Percentiles rank a stretch among this genome's conserved stretches.
Conservation (phyloP, 2,797 vertebrate genomes). For the Apogon talboti region DNA sequence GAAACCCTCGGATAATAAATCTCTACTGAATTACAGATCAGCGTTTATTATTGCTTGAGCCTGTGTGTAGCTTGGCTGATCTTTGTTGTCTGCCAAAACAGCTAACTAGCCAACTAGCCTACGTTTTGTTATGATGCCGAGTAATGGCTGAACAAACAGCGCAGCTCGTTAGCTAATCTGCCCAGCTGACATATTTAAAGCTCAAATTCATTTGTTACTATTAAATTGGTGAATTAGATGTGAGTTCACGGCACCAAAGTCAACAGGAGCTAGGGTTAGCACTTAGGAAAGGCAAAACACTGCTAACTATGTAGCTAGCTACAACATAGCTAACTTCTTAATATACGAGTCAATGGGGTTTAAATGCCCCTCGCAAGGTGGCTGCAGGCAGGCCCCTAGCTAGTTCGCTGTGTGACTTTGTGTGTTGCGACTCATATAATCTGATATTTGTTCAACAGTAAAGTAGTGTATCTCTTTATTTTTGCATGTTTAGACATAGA, state of each 20-base stretch:
- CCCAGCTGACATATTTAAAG: slow-evolving; percentile 12
- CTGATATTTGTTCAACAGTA: accelerated
- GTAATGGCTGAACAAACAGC: slow-evolving; percentile 72
- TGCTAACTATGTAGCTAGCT: slow-evolving; percentile 47
- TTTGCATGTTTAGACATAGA: neutral
- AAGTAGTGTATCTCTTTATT: neutral
- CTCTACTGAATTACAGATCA: neutral
- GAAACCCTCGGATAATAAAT: neutral
- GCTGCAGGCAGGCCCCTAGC: slow-evolving; percentile 68
- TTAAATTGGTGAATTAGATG: neutral
- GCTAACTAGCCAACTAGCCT: slow-evolving; percentile 73
- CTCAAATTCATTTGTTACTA: neutral
- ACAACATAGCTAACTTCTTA: slow-evolving; percentile 56
- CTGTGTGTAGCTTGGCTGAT: slow-evolving; percentile 34
- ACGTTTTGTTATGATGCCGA: slow-evolving; percentile 79
- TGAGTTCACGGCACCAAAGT: neutral
- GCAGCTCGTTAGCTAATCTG: slow-evolving; percentile 29
- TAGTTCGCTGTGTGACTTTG: slow-evolving; percentile 34
- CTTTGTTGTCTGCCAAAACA: slow-evolving; percentile 73
- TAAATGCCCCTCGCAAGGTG: slow-evolving; percentile 79
- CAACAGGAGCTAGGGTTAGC: neutral
- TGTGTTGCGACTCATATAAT: neutral
- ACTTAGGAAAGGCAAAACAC: neutral
- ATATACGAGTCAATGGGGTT: slow-evolving; percentile 59
- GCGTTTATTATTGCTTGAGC: slow-evolving; percentile 5